Conservation (phyloP, 1,140 invertebrate species). For the silkworm (Bombyx mori) region DNA sequence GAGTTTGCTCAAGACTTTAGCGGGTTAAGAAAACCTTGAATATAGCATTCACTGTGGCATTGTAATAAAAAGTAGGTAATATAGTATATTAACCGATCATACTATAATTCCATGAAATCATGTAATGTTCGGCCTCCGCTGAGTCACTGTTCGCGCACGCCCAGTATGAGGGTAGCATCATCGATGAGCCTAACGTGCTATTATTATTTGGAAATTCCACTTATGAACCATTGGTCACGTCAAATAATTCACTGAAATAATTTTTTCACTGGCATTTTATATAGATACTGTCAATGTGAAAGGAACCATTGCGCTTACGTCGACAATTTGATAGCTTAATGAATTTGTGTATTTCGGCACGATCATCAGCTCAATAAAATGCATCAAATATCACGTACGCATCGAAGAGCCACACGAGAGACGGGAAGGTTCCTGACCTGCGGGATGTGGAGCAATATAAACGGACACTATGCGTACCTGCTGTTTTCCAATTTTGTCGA, state of each 20-base stretch:
- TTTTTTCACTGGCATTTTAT: too few relatives aligned
- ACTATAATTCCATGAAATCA: too few relatives aligned
- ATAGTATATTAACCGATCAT: too few relatives aligned
- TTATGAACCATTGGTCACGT: too few relatives aligned
- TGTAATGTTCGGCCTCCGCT: constrained; percentile 1
- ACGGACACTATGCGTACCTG: constrained; percentile 43
- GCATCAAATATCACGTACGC: not conserved
- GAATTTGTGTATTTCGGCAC: not conserved
- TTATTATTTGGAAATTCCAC: too few relatives aligned
- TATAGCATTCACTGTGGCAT: too few relatives aligned
- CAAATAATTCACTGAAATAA: too few relatives aligned
- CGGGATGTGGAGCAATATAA: constrained; percentile 10
- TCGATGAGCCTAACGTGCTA: constrained; percentile 10
- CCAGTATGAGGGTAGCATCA: constrained; percentile 20
- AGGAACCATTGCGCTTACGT: constrained; percentile 8
- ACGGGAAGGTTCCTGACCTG: constrained; percentile 14
- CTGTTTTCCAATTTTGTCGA: constrained; percentile 64
- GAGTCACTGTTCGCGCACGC: constrained; percentile 19
- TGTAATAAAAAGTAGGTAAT: too few relatives aligned
- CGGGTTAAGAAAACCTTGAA: not conserved
- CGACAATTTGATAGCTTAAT: constrained; percentile 2
- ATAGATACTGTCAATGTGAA: constrained; percentile 9
- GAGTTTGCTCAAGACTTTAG: constrained; percentile 3
- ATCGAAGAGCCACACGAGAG: constrained; percentile 16
- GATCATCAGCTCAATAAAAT: not conserved